Evolutionary conservation across 30 jellyfish, hydroid and myxozoan species (phyloP).

Genomic region (Hydractinia symbiolongicarpus): DNA sequence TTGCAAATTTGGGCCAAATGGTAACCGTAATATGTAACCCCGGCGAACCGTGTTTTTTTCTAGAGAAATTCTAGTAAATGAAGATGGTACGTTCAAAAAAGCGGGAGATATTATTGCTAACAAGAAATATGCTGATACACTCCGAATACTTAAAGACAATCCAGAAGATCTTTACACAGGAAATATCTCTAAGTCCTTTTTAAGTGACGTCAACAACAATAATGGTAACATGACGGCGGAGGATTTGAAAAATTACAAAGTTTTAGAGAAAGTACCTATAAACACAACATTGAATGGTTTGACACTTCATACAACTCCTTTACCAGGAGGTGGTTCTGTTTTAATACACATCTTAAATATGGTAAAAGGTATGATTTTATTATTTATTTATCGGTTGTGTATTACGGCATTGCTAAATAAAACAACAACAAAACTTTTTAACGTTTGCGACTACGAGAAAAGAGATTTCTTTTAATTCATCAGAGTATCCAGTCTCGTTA

Average conservation of each 20-base stretch:
- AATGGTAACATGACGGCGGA: conserved; percentile 54
- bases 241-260: conserved; percentile 50
- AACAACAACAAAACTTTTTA: too few relatives aligned
- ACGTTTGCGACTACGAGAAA: too few relatives aligned
- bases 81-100: conserved; percentile 27
- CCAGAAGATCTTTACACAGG: conserved; percentile 60
- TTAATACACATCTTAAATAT: conserved; percentile 51
- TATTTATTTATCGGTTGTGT: too few relatives aligned
- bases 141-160: conserved; percentile 37
- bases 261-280: conserved; percentile 38
- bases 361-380: conserved; percentile 34
- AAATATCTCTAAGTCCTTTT: conserved; percentile 39
- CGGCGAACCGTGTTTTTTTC: too few relatives aligned
- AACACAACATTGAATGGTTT: conserved; percentile 10
- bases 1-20: background rate
- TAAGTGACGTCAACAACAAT: conserved; percentile 38
- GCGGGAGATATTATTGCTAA: conserved; percentile 55
- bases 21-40: background rate
- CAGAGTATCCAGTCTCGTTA: too few relatives aligned
- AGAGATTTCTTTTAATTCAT: too few relatives aligned
- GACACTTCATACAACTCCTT: conserved; percentile 55
- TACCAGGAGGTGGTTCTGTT: conserved; percentile 84
- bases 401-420: too few relatives aligned
- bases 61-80: conserved; percentile 19
- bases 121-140: conserved; percentile 40